These are phyloP conservation scores for Coryphaenoides rupestris DNA, from an alignment of 2,113 vertebrate genomes.

Conservation along the genomic window DNA sequence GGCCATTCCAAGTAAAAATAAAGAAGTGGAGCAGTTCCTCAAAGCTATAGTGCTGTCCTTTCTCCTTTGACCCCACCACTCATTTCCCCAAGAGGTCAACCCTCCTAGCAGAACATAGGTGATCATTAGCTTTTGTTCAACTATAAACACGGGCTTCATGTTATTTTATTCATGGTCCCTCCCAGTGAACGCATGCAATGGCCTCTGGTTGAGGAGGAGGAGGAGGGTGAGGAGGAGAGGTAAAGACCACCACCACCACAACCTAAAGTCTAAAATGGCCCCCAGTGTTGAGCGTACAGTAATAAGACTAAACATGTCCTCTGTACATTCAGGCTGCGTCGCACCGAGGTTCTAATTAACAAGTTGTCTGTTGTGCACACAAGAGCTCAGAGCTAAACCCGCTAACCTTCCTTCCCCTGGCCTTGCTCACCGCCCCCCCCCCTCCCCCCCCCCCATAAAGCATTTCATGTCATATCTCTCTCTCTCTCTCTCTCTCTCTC, in stretches of 20 bases:
- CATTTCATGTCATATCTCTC: too few relatives aligned
- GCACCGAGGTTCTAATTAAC: constrained; percentile 56
- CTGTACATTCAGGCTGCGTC: constrained; percentile 42
- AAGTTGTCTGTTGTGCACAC: constrained; percentile 39
- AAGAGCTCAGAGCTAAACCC: constrained; percentile 19
- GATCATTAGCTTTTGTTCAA: constrained; percentile 38
- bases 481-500: constrained; percentile 4
- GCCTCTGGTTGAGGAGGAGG: too few relatives aligned
- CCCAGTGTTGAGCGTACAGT: constrained; percentile 23
- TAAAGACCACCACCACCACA: neutral
- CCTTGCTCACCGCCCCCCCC: constrained; percentile 22
- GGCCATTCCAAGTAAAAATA: too few relatives aligned
- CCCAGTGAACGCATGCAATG: neutral
- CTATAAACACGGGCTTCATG: constrained; percentile 27
- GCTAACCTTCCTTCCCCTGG: constrained; percentile 31
- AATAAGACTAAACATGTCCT: constrained; percentile 29
- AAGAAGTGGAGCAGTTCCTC: too few relatives aligned
- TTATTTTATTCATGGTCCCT: constrained; percentile 5
- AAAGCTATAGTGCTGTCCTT: too few relatives aligned
- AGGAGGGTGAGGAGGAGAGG: too few relatives aligned
- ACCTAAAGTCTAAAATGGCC: too few relatives aligned
- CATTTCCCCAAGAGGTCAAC: constrained; percentile 12
- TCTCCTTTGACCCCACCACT: too few relatives aligned
- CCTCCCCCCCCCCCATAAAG: constrained; percentile 15
- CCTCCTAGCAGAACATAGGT: constrained; percentile 25